Percentiles rank a stretch among this genome's conserved stretches.
phyloP scores from a whole-genome alignment of 2,888 invertebrate genomes.

The Meghimatium bilineatum region DNA sequence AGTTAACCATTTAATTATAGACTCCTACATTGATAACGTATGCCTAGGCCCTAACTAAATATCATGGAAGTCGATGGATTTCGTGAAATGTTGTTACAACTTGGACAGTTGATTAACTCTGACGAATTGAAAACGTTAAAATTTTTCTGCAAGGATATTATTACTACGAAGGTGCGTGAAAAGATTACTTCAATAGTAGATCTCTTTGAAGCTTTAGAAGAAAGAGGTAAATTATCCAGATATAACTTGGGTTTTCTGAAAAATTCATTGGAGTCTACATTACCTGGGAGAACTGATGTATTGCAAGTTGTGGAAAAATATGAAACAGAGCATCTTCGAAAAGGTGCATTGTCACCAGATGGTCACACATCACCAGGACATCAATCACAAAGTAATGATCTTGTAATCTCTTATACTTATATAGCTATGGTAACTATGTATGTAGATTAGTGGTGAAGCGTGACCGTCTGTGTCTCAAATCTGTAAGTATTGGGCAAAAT shows the following conservation, averaged over 20 bases:
- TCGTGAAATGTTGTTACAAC: not conserved
- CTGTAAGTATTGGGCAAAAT: no score
- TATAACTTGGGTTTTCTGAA: not conserved
- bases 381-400: not conserved
- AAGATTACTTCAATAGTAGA: not conserved
- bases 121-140: not conserved
- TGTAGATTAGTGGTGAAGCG: no score
- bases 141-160: not conserved
- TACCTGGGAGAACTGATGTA: not conserved
- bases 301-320: not conserved
- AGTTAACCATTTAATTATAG: no score
- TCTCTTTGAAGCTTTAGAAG: conserved; percentile 19
- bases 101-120: not conserved
- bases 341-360: not conserved
- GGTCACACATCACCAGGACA: not conserved
- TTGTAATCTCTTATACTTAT: no score
- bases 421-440: no score
- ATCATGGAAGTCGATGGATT: no score
- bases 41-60: no score
- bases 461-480: no score
- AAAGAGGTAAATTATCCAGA: not conserved
- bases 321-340: not conserved
- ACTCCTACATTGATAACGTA: no score
- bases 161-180: not conserved
- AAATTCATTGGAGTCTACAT: not conserved